Evolutionary conservation across 2,797 vertebrate species (phyloP).

Genomic region (Malacoraja senta): DNA sequence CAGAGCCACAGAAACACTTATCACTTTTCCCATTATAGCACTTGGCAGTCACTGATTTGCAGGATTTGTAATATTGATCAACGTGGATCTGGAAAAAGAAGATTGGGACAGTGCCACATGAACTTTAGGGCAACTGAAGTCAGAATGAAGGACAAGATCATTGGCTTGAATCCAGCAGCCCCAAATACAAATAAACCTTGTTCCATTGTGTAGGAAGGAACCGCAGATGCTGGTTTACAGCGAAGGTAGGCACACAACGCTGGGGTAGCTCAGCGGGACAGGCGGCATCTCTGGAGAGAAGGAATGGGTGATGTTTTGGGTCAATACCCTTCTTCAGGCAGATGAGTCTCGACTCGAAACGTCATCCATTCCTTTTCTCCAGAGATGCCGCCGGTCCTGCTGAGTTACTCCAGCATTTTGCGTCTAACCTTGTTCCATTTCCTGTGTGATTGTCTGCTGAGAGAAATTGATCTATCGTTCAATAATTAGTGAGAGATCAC

Average conservation of each 20-base stretch:
- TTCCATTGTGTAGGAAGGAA: too few relatives aligned
- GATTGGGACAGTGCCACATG: background rate
- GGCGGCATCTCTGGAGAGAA: too few relatives aligned
- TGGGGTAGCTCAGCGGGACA: too few relatives aligned
- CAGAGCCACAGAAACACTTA: background rate
- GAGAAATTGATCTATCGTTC: background rate
- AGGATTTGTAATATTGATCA: constrained; percentile 16
- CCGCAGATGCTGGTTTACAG: too few relatives aligned
- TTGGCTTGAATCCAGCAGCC: background rate
- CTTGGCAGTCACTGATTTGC: background rate
- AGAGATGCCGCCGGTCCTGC: too few relatives aligned
- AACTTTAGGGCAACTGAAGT: background rate
- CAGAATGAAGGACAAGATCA: background rate
- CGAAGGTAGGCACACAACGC: too few relatives aligned
- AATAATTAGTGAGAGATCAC: background rate
- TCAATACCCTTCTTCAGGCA: too few relatives aligned
- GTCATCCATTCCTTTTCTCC: too few relatives aligned
- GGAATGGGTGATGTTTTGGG: too few relatives aligned
- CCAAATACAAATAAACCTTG: too few relatives aligned
- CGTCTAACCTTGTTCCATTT: background rate
- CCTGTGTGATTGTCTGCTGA: background rate
- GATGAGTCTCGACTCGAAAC: too few relatives aligned
- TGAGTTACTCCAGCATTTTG: too few relatives aligned
- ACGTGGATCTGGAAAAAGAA: background rate
- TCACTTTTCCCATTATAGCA: background rate